Evolutionary conservation across 2,888 invertebrate genomes (phyloP), one percentile per base, ranked within the genome.

Genomic region (Monochamus alternatus): DNA sequence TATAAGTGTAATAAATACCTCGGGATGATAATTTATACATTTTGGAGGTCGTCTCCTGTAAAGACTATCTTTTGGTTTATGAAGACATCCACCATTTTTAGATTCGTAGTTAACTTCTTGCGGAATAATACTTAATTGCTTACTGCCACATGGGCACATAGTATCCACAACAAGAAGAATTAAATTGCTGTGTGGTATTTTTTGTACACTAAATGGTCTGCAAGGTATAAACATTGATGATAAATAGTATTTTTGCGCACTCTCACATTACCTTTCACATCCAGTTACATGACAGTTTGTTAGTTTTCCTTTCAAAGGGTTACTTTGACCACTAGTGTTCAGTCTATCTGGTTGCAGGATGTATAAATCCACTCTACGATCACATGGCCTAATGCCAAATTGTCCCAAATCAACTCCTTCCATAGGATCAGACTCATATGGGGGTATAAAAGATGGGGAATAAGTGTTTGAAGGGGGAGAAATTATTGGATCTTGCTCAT

Each of bases 171-270:
- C 97, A 79, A 97, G 90, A 80, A 97, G 90, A 84, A 97, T 95
- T 84, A 97, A 90, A 91, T 97, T 97, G 86, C 96, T 97, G 88
- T 96, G 95, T 66, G 94, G 96, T 85, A 97, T 96, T 90, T 96
- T 96, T 87, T 97, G 96, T 73, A 97, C 96, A 90, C 96, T 97
- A 90, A 97, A 97, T 38, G 96, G 96, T 85, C 97, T 95, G 65
- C 31, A 81, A 82, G 9, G 31, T 22, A 67, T 10, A 38, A 44
- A 31, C 44, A 52, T 12, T 44, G 22, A 14, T 67, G 3, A 38
- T 67, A 69, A 59, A 52, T 64, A 14, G 1, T 51, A 3, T 47
- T 12, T 12, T 5, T 9, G 10, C 3, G 47, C 9, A 47, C 9
- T 47, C 14, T 55, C n/a, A 14, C 22, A 12, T 7, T 55, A 95